Evolutionary conservation across 2,888 invertebrate genomes (phyloP).

Genomic region (Chloroclysta siterata): DNA sequence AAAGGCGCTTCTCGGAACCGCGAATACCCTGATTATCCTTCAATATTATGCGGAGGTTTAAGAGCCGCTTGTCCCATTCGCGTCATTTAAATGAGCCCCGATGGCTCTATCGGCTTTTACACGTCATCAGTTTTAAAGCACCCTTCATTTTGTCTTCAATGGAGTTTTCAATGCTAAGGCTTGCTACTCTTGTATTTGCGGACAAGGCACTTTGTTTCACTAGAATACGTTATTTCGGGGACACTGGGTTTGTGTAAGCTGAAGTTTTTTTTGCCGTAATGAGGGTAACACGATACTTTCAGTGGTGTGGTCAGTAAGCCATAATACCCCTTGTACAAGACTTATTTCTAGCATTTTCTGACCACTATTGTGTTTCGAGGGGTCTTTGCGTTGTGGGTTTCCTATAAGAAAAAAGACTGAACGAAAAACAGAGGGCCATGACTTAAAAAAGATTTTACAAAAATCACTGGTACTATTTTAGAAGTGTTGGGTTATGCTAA

Average conservation of each 20-base stretch:
- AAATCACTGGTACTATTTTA: too few species aligned
- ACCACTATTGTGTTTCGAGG: too few species aligned
- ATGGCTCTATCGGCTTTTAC: slow-evolving; percentile 76
- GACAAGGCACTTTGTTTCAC: slow-evolving; percentile 59
- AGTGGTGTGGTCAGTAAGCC: not conserved
- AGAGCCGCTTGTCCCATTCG: slow-evolving; percentile 64
- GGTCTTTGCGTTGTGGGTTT: too few species aligned
- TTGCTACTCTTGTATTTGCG: slow-evolving; percentile 53
- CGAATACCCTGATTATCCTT: slow-evolving; percentile 39
- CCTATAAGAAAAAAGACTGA: too few species aligned
- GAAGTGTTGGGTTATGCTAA: too few species aligned
- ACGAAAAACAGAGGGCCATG: too few species aligned
- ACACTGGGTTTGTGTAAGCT: slow-evolving; percentile 25
- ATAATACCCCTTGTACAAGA: not conserved
- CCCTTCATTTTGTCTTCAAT: slow-evolving; percentile 69
- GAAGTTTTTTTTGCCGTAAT: slow-evolving; percentile 21
- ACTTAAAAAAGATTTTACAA: too few species aligned
- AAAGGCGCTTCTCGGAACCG: slow-evolving; percentile 1
- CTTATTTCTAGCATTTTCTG: too few species aligned
- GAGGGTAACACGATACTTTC: not conserved
- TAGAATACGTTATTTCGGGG: slow-evolving; percentile 49
- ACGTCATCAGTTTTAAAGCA: slow-evolving; percentile 78
- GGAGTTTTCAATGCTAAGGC: slow-evolving; percentile 58
- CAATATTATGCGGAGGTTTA: slow-evolving; percentile 52
- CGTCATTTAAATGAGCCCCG: slow-evolving; percentile 74